These are phyloP conservation scores for Lordiphosa clarofinis DNA, from an alignment of 1,140 invertebrate genomes.

Conservation along the genomic window DNA sequence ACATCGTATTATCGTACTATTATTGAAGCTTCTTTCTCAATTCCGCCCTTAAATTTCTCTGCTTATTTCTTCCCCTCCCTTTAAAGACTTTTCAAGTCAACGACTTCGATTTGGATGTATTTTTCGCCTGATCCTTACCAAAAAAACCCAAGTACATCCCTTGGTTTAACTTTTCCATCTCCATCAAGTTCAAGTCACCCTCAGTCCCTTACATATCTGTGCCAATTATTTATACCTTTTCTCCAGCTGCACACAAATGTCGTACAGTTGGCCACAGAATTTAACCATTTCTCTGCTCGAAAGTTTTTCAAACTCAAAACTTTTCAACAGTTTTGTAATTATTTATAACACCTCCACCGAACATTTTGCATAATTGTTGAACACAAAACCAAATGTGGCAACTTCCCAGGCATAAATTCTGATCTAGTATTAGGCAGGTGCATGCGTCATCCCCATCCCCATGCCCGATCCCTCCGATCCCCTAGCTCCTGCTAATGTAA, in stretches of 20 bases:
- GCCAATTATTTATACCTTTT: too few species aligned
- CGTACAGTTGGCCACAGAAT: background rate
- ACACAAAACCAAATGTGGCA: constrained; percentile 2
- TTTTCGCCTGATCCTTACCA: too few species aligned
- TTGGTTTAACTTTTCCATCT: too few species aligned
- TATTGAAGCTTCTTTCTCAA: too few species aligned
- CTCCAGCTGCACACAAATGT: constrained; percentile 2
- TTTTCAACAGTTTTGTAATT: constrained; percentile 66
- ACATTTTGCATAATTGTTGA: constrained; percentile 8
- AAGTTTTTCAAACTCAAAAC: constrained; percentile 33
- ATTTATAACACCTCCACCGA: constrained; percentile 59
- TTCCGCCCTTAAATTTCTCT: too few species aligned
- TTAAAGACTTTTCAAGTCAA: too few species aligned
- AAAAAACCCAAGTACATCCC: too few species aligned
- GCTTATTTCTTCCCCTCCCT: too few species aligned
- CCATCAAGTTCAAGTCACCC: too few species aligned
- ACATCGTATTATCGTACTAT: too few species aligned
- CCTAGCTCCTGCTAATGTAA: constrained; percentile 19
- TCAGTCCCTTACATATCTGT: too few species aligned
- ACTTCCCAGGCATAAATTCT: constrained; percentile 10
- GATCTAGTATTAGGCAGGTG: constrained; percentile 46
- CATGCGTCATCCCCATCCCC: constrained; percentile 52
- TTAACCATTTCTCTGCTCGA: background rate
- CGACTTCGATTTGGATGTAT: too few species aligned
- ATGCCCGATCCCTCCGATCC: background rate